These are phyloP conservation scores for Ectropis crepuscularia DNA, from an alignment of 2,888 invertebrate genomes.

Conservation along the genomic window DNA sequence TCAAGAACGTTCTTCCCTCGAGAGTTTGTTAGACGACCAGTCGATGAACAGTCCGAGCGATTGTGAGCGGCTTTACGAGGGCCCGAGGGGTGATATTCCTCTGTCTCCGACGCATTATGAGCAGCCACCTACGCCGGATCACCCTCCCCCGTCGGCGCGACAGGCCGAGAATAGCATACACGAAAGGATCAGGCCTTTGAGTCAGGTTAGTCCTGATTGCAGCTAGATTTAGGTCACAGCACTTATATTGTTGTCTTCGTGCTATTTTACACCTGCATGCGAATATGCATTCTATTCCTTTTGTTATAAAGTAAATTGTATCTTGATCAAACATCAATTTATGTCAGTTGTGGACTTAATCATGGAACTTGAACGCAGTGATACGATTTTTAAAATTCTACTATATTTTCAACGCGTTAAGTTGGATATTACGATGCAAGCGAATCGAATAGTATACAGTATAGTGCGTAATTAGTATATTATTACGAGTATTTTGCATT, in stretches of 20 bases:
- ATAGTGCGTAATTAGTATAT: background rate
- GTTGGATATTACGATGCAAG: background rate
- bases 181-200: constrained; percentile 94
- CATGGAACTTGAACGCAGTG: background rate
- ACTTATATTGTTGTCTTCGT: constrained; percentile 11
- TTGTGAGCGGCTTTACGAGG: constrained; percentile 74
- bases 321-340: background rate
- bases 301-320: background rate
- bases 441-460: background rate
- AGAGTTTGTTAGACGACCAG: constrained; percentile 85
- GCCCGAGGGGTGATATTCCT: constrained; percentile 84
- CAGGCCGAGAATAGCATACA: constrained; percentile 96
- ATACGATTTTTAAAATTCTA: background rate
- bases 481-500: too few species aligned
- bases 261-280: background rate
- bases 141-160: constrained; percentile 95
- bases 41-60: constrained; percentile 81
- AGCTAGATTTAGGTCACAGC: constrained; percentile 36
- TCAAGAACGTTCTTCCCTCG: constrained; percentile 83
- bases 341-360: too few species aligned
- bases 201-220: constrained; percentile 90
- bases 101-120: constrained; percentile 95
- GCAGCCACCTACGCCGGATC: constrained; percentile 97
- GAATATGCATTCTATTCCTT: background rate
- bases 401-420: too few species aligned